These are phyloP conservation scores for Orchestes rusci DNA, from an alignment of 2,888 invertebrate species.

Conservation along the genomic window DNA sequence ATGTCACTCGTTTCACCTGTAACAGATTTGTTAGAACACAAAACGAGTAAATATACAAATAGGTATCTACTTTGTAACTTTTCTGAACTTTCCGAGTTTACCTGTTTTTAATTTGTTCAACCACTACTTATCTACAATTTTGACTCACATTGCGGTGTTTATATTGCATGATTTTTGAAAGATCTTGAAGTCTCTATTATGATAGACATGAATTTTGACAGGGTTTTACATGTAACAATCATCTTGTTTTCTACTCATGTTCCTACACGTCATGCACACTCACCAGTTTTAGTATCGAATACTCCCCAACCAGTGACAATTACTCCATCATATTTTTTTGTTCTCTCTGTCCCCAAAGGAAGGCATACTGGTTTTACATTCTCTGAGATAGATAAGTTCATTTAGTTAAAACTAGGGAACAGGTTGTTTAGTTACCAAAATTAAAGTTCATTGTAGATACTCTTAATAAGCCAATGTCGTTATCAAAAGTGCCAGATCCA, in stretches of 20 bases:
- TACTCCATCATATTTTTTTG: slow-evolving; percentile 45
- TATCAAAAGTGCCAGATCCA: slow-evolving; percentile 44
- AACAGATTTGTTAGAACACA: slow-evolving; percentile 22
- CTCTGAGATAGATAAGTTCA: slow-evolving; percentile 30
- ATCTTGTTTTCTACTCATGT: no score
- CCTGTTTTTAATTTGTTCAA: no score
- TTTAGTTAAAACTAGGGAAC: not conserved
- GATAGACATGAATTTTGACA: no score
- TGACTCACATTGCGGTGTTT: no score
- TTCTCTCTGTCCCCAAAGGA: slow-evolving; percentile 37
- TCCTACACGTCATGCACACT: no score
- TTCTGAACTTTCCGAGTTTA: no score
- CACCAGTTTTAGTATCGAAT: slow-evolving; percentile 49
- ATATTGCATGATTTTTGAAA: no score
- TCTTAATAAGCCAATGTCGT: slow-evolving; percentile 54
- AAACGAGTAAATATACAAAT: no score
- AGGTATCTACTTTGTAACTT: no score
- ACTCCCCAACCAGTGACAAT: slow-evolving; percentile 72
- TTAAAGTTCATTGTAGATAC: slow-evolving; percentile 42
- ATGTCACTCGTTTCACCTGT: slow-evolving; percentile 34
- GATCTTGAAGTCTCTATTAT: no score
- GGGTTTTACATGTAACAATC: no score
- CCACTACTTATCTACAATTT: no score
- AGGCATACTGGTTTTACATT: slow-evolving; percentile 46
- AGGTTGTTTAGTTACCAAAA: slow-evolving; percentile 29